Evolutionary conservation across 2,888 invertebrate species (phyloP), one percentile per base, ranked within the genome.

Genomic region (Rosalia funebris): DNA sequence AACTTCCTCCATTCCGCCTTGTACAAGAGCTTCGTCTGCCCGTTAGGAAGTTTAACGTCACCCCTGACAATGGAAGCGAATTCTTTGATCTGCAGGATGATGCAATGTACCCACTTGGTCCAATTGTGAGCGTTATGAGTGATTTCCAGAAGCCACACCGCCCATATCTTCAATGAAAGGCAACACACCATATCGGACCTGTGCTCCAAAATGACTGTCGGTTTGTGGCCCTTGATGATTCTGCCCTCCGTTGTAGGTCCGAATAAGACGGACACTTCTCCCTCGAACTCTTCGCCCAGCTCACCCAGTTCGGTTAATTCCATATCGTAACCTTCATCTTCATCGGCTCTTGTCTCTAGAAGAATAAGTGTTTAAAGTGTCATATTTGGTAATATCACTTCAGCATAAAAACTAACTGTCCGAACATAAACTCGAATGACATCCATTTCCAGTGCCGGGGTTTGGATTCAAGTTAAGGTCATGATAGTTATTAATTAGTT

Each of bases 51-150:
- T 12, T 63, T 62, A 3, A 75, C 68, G 17, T 77, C 75, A 2
- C 77, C 75, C 48, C 75, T 65, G 0, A 80, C 69, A 17, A 75
- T 75, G 5, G 73, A 62, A 0, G 78, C 76, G 50, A 73, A 78
- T 41, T 76, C 69, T 45, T 75, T 69, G 1, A 79, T 71, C 63
- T 76, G 71, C 31, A 69, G 66, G 19, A 79, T 77, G 2, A 79
- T 72, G 16, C 71, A 70, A 50, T 71, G 72, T 60, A 79, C 71
- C 80, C 79, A 80, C 58, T 71, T 73, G 5, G 78, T 80, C 80
- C 80, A 80, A 19, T 69, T 75, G 52, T 79, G 77, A 3, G 79
- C 77, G 53, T 79, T 80, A 55, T 77, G 75, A 2, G 79, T 77
- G 45, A 80, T 77, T 65, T 80, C 77, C 15, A 77, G 54, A 11